These are phyloP conservation scores for Scolanthus callimorphus DNA, from an alignment of 92 coral and sea anemone species.

Conservation along the genomic window DNA sequence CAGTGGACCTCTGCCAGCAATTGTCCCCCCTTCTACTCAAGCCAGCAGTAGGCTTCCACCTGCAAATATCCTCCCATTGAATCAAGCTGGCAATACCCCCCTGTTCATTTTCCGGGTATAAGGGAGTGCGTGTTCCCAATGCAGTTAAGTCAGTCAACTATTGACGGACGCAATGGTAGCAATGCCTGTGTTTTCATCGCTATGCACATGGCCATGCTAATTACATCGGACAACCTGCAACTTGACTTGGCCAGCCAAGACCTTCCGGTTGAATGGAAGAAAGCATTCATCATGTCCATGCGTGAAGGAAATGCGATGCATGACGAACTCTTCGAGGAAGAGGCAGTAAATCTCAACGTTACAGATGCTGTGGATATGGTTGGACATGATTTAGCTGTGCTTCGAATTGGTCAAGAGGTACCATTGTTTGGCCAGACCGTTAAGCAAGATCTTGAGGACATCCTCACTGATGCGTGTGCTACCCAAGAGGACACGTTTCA, in stretches of 20 bases:
- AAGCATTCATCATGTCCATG: background rate
- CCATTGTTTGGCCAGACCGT: background rate
- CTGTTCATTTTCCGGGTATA: no score
- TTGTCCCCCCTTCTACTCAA: background rate
- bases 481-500: conserved; percentile 3
- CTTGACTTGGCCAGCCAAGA: background rate
- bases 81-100: no score
- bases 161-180: conserved; percentile 28
- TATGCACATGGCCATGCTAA: background rate
- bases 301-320: background rate
- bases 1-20: background rate
- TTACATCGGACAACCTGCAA: background rate
- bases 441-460: background rate
- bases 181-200: conserved; percentile 23
- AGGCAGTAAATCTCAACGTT: background rate
- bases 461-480: background rate
- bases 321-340: conserved; percentile 8
- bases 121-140: conserved; percentile 8
- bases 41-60: background rate
- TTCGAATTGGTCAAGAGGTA: background rate
- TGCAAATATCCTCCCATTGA: background rate
- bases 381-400: background rate
- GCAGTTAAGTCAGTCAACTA: conserved; percentile 11
- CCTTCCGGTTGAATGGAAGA: background rate
- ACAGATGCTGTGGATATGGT: conserved; percentile 1